Conservation (phyloP, 2,113 vertebrate genomes). For the Poeciliopsis retropinna region DNA sequence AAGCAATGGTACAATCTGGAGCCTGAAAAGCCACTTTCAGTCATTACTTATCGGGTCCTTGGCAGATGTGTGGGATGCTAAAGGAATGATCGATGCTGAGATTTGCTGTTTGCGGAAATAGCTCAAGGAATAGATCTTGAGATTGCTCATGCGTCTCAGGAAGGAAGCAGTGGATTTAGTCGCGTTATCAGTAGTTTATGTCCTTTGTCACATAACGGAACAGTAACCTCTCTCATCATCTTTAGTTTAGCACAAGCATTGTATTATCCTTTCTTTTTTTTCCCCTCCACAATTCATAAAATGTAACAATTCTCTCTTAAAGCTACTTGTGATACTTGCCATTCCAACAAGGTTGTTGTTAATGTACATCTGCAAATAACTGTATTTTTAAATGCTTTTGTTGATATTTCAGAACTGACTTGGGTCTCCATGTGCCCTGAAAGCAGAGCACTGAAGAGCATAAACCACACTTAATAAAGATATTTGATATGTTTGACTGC, state of each 20-base stretch:
- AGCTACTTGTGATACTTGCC: slow-evolving; percentile 32
- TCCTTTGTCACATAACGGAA: slow-evolving; percentile 4
- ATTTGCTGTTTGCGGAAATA: slow-evolving; percentile 12
- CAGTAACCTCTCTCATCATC: background rate
- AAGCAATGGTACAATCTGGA: slow-evolving; percentile 51
- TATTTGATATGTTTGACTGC: slow-evolving; percentile 45
- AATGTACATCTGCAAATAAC: slow-evolving; percentile 53
- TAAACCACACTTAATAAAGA: slow-evolving; percentile 63
- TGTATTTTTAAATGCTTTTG: slow-evolving; percentile 69
- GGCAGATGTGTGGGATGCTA: slow-evolving; percentile 4
- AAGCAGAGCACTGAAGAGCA: slow-evolving; percentile 22
- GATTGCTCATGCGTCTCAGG: slow-evolving; percentile 1
- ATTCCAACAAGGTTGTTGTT: slow-evolving; percentile 40
- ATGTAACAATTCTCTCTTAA: slow-evolving; percentile 12
- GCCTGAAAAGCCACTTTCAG: slow-evolving; percentile 5
- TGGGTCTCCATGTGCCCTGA: slow-evolving; percentile 22
- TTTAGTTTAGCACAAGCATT: slow-evolving; percentile 4
- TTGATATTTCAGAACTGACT: slow-evolving; percentile 52
- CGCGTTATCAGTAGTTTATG: slow-evolving; percentile 6
- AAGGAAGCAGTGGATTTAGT: slow-evolving; percentile 15
- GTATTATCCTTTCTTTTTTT: background rate
- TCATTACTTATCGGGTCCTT: slow-evolving; percentile 12
- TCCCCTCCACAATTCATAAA: background rate
- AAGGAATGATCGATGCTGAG: slow-evolving; percentile 3
- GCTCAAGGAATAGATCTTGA: slow-evolving; percentile 4